A percentile compares a stretch with the other conserved stretches of the same genome.
These are phyloP conservation scores for Bubo blakistoni DNA, from an alignment of 2,113 vertebrate species.

Conservation along the genomic window DNA sequence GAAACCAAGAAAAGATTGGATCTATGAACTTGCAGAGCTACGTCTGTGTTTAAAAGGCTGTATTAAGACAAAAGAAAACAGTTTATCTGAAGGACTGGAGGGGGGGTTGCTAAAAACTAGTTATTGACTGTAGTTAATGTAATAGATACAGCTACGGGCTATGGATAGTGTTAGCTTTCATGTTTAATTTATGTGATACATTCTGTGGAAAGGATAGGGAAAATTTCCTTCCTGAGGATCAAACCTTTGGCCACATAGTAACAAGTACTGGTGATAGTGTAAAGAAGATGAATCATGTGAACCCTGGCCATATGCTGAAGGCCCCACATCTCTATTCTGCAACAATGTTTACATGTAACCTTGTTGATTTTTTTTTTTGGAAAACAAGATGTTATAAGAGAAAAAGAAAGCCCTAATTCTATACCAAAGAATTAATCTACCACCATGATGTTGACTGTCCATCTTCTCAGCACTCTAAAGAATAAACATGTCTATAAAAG, in stretches of 20 bases:
- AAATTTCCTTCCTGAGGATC: neutral
- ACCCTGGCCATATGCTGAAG: neutral
- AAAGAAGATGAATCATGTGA: neutral
- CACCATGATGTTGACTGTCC: neutral
- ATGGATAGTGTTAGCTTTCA: neutral
- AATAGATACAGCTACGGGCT: neutral
- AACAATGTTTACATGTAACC: neutral
- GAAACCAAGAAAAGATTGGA: neutral
- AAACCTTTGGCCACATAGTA: neutral
- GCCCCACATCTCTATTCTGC: neutral
- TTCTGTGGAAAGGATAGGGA: neutral
- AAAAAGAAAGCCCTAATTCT: neutral
- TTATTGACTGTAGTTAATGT: neutral
- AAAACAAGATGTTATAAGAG: neutral
- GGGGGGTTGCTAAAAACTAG: neutral
- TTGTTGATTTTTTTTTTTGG: neutral
- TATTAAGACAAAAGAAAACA: neutral
- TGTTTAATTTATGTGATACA: neutral
- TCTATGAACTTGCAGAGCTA: neutral
- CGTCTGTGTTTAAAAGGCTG: neutral
- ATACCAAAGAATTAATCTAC: neutral
- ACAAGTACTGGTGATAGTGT: neutral
- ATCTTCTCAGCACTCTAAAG: neutral
- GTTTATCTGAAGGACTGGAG: neutral
- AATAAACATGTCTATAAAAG: neutral